Evolutionary conservation across 2,113 vertebrate genomes (phyloP), one percentile per base, ranked within the genome.

Genomic region (Leptobrachium leishanense): DNA sequence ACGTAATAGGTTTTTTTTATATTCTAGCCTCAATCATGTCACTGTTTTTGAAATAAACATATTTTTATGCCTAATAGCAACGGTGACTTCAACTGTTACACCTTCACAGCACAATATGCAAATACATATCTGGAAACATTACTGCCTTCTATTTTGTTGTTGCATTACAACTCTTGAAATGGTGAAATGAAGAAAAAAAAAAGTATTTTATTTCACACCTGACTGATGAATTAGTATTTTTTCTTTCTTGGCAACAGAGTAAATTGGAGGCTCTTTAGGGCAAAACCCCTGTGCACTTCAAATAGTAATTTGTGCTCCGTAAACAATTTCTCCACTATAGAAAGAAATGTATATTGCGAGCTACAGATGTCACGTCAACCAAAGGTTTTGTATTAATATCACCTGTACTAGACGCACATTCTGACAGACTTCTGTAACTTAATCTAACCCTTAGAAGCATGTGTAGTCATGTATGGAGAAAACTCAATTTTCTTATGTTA

Each of bases 401-500:
- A 68, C 66, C 42, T 69, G 43, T 44, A 69, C 5, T 5, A 62
- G 57, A 59, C 42, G 8, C 10, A 15, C 55, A 43, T 77, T 68
- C 42, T 63, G 59, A 31, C 57, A 78, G 13, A 15, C 31, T 70
- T 53, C 76, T 78, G 10, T 78, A 78, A 72, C 50, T 64, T 20
- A 63, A 78, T 78, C 12, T 71, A 40, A 64, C 43, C 41, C 68
- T 78, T 43, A 63, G 20, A 77, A 57, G 50, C 76, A 72, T 20
- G 69, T 50, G 68, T 67, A 72, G 68, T 72, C 76, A 72, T 72
- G 76, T 71, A 78, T 72, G 68, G 57, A 71, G 68, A 65, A 78
- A 72, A 72, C 76, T 78, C 68, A 71, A 64, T 54, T 78, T 71
- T 64, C 43, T 53, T 72, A 71, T 50, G 55, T 55, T 71, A 53